These are phyloP conservation scores for Antedon bifida DNA, from an alignment of 35 echinoderm and acorn worm species.

Conservation along the genomic window DNA sequence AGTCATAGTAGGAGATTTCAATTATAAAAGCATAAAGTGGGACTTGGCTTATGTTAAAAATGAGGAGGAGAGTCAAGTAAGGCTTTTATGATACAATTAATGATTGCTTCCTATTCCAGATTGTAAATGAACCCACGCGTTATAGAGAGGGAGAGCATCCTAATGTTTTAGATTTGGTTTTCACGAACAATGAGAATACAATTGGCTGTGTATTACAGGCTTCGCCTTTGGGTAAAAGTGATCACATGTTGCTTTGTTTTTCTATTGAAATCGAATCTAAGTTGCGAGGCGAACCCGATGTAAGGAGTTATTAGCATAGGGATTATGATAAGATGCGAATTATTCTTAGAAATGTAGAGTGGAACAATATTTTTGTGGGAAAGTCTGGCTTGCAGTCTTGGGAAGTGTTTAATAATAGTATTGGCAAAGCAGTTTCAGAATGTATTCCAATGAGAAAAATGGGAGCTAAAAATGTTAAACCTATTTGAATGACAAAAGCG, in stretches of 20 bases:
- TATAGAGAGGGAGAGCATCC: conserved; percentile 1
- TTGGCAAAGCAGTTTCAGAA: neutral
- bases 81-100: neutral
- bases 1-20: conserved; percentile 29
- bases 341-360: neutral
- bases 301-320: neutral
- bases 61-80: neutral
- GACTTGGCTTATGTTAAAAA: neutral
- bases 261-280: neutral
- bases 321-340: neutral
- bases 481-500: neutral
- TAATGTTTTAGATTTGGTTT: conserved; percentile 15
- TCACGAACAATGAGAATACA: conserved; percentile 13
- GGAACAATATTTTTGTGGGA: neutral
- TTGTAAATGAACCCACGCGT: conserved; percentile 20
- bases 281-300: neutral
- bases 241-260: conserved; percentile 14
- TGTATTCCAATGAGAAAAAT: conserved; percentile 1
- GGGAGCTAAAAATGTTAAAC: neutral
- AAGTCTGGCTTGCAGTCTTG: neutral
- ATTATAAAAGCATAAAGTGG: conserved; percentile 22
- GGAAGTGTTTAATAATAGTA: neutral
- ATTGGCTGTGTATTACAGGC: neutral
- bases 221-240: conserved; percentile 30
- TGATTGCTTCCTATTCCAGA: conserved; percentile 14